Conservation (phyloP, 2,797 vertebrate genomes). For the Cirrhinus molitorella region DNA sequence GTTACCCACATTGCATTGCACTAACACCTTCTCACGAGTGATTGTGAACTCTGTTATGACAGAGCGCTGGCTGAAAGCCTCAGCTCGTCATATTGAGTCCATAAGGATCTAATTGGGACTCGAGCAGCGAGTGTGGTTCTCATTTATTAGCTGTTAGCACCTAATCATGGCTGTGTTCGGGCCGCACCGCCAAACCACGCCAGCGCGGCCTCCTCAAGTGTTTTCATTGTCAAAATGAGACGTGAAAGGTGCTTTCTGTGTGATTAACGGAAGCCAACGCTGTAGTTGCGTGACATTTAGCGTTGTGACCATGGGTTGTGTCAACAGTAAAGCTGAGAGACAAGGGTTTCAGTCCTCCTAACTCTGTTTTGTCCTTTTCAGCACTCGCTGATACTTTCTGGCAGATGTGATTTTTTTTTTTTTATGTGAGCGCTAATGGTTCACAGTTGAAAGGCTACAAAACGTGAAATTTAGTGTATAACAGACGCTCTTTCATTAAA, state of each 20-base stretch:
- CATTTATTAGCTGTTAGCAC: conserved; percentile 63
- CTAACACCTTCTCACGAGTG: conserved; percentile 5
- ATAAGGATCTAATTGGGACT: conserved; percentile 43
- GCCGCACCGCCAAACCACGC: conserved; percentile 10
- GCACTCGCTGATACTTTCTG: background rate
- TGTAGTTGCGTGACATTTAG: conserved; percentile 21
- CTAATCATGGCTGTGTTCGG: conserved; percentile 45
- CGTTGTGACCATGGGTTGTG: background rate
- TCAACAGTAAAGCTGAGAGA: conserved; percentile 19
- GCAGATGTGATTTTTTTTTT: background rate
- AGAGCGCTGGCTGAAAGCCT: background rate
- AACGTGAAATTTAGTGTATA: background rate
- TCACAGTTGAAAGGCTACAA: background rate
- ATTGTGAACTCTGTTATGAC: conserved; percentile 21
- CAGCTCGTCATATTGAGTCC: background rate
- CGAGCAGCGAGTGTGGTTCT: conserved; percentile 29
- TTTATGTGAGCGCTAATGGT: background rate
- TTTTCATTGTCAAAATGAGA: conserved; percentile 67
- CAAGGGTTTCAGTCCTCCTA: background rate
- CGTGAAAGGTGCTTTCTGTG: conserved; percentile 74
- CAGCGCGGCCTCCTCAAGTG: conserved; percentile 65
- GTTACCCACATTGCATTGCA: conserved; percentile 16
- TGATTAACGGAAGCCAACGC: conserved; percentile 70
- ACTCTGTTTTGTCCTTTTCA: background rate
- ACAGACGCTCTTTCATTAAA: background rate